A percentile compares a stretch with the other conserved stretches of the same genome.
These are phyloP conservation scores for Aratinga solstitialis DNA, from an alignment of 2,797 vertebrate genomes.

Conservation along the genomic window DNA sequence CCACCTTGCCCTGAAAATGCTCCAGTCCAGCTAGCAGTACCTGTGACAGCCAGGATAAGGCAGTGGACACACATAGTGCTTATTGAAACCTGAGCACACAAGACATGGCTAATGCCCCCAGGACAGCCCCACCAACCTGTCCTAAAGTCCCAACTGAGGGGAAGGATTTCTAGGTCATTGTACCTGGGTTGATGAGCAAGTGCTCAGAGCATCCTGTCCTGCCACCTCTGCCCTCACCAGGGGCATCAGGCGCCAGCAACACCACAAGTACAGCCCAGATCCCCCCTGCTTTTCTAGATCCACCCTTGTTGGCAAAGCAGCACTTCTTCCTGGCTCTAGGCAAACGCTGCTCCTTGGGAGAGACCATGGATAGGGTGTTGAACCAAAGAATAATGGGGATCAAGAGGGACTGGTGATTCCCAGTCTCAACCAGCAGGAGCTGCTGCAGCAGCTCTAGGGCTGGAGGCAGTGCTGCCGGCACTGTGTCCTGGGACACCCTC, in stretches of 20 bases:
- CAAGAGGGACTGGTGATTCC: background rate
- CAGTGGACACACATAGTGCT: rapidly evolving
- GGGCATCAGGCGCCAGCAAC: background rate
- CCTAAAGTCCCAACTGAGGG: background rate
- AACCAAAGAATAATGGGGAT: background rate
- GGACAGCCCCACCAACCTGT: background rate
- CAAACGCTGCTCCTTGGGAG: background rate
- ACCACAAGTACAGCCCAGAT: background rate
- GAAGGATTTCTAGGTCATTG: background rate
- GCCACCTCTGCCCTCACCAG: rapidly evolving
- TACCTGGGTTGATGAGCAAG: background rate
- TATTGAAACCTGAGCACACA: background rate
- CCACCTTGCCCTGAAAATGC: background rate
- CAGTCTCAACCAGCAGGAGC: rapidly evolving
- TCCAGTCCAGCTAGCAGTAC: background rate
- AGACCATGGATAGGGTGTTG: rapidly evolving
- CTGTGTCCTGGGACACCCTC: background rate
- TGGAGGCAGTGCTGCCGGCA: background rate
- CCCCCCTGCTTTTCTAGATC: background rate
- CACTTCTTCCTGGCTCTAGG: background rate
- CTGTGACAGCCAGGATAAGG: background rate
- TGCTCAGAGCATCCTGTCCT: background rate
- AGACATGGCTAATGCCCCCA: background rate
- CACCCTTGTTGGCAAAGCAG: background rate
- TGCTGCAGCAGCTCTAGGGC: rapidly evolving